These are phyloP conservation scores for Apus apus DNA, from an alignment of 2,113 vertebrate species.

Conservation along the genomic window DNA sequence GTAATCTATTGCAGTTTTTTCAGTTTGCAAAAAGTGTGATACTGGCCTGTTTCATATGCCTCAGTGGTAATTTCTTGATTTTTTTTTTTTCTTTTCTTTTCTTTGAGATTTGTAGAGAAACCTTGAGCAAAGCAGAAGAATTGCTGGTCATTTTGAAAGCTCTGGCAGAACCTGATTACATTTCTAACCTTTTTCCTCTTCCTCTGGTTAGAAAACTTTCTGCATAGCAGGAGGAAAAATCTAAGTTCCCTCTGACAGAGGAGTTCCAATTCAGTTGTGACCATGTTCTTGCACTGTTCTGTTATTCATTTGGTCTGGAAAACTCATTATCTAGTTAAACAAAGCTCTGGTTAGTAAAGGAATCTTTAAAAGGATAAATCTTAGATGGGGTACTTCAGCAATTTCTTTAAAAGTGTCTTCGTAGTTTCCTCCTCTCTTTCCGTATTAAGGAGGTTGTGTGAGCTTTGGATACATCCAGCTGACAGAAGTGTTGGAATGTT, in stretches of 20 bases:
- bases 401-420: neutral
- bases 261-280: neutral
- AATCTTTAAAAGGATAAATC: neutral
- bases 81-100: neutral
- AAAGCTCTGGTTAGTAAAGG: neutral
- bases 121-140: neutral
- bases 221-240: neutral
- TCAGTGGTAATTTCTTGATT: neutral
- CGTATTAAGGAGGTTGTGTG: neutral
- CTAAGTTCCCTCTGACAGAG: neutral
- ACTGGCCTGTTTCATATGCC: accelerated
- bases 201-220: neutral
- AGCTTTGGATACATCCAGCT: neutral
- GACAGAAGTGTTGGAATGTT: neutral
- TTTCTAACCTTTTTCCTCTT: neutral
- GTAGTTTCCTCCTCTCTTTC: neutral
- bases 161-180: neutral
- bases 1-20: neutral
- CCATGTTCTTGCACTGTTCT: neutral
- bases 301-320: neutral
- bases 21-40: neutral
- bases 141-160: neutral
- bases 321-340: neutral
- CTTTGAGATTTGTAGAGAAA: neutral
- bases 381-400: neutral